Conservation (phyloP, 92 coral and sea anemone genomes). For the Pocillopora meandrina region DNA sequence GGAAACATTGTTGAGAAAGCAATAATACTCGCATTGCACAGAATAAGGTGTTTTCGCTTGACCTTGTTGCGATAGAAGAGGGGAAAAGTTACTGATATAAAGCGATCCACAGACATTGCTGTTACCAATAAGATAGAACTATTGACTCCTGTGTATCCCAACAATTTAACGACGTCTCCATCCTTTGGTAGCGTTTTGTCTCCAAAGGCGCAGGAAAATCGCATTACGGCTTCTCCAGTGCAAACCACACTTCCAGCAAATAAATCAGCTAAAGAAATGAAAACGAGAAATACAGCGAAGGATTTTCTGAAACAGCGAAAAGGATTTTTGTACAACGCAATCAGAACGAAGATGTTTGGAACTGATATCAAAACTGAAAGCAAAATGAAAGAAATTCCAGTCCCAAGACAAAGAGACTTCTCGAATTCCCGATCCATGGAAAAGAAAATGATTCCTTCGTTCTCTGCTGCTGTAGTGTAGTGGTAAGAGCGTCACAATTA, state of each 20-base stretch:
- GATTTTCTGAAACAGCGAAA: conserved; percentile 18
- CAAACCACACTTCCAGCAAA: conserved; percentile 10
- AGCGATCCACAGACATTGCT: too few relatives aligned
- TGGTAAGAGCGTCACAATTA: too few relatives aligned
- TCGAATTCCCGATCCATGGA: conserved; percentile 7
- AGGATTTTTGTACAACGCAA: conserved; percentile 14
- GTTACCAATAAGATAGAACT: too few relatives aligned
- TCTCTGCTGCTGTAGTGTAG: too few relatives aligned
- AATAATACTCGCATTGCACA: too few relatives aligned
- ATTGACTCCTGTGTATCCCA: too few relatives aligned
- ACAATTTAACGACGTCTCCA: not conserved
- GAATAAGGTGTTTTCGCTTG: too few relatives aligned
- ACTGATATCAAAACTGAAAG: not conserved
- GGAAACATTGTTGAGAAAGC: too few relatives aligned
- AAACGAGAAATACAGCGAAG: not conserved
- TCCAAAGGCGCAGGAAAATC: conserved; percentile 17
- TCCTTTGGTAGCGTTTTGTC: not conserved
- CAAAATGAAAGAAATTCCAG: not conserved
- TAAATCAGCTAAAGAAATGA: not conserved
- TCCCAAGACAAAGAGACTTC: not conserved
- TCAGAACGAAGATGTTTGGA: conserved; percentile 1
- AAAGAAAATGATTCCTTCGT: too few relatives aligned
- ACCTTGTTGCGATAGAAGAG: too few relatives aligned
- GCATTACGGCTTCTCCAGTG: not conserved
- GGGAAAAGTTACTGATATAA: too few relatives aligned